These are phyloP conservation scores for Lacerta bilineata DNA, from an alignment of 2,797 vertebrate genomes.

Conservation along the genomic window DNA sequence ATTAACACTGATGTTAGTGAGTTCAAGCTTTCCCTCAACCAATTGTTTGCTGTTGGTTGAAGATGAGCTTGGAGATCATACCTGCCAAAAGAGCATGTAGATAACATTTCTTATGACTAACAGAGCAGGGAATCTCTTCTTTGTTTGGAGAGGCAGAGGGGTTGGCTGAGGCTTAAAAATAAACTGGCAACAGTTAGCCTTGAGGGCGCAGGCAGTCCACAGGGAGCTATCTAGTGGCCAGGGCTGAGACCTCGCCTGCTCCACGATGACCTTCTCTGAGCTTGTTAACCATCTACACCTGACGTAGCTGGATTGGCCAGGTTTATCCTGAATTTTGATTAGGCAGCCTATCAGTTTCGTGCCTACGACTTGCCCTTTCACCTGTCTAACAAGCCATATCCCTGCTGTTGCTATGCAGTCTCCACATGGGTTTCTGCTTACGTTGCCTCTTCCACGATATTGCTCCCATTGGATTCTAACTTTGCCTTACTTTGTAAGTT, in stretches of 20 bases:
- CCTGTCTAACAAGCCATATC: constrained; percentile 6
- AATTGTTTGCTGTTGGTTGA: constrained; percentile 63
- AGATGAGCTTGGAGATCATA: constrained; percentile 41
- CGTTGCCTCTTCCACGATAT: not conserved
- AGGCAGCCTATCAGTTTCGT: constrained; percentile 22
- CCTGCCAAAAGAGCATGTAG: constrained; percentile 43
- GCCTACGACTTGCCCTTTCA: not conserved
- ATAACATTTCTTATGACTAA: constrained; percentile 21
- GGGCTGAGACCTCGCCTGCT: constrained; percentile 20
- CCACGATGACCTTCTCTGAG: constrained; percentile 17
- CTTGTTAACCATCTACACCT: constrained; percentile 34
- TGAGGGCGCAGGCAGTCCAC: constrained; percentile 16
- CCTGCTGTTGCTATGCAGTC: not conserved
- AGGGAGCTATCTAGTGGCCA: constrained; percentile 17
- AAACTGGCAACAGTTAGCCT: constrained; percentile 16
- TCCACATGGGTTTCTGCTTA: constrained; percentile 6
- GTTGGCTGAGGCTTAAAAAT: not conserved
- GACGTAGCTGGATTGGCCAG: constrained; percentile 25
- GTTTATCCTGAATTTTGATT: constrained; percentile 28
- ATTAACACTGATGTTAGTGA: constrained; percentile 8
- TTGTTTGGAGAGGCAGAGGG: not conserved
- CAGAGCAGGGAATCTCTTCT: constrained; percentile 6
- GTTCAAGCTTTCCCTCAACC: constrained; percentile 1
- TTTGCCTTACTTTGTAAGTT: not conserved
- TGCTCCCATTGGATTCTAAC: not conserved